phyloP scores from a whole-genome alignment of 2,888 invertebrate genomes.

The Oasisia sp. region DNA sequence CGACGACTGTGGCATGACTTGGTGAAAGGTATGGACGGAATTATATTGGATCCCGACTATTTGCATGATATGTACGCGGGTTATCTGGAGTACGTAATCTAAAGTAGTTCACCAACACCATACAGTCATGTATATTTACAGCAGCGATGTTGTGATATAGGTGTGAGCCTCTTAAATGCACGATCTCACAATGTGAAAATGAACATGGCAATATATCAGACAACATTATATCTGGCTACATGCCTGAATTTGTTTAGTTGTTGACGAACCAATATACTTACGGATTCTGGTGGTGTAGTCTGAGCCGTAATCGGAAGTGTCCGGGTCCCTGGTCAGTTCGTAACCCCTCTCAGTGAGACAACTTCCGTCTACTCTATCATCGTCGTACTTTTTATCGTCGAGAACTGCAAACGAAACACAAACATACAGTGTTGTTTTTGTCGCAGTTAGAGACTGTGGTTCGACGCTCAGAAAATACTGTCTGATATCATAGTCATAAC shows the following conservation, averaged over 20 bases:
- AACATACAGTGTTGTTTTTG: neutral
- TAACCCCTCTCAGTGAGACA: conserved; percentile 50
- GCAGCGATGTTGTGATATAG: no score
- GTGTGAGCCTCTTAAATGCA: neutral
- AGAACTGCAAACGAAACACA: conserved; percentile 46
- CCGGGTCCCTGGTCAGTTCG: conserved; percentile 44
- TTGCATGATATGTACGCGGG: neutral
- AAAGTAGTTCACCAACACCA: no score
- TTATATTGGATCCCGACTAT: neutral
- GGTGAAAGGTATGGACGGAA: neutral
- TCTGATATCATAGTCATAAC: no score
- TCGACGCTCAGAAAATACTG: neutral
- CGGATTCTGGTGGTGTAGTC: conserved; percentile 54
- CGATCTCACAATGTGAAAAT: neutral
- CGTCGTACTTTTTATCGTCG: conserved; percentile 33
- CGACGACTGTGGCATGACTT: neutral
- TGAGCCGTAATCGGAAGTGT: conserved; percentile 36
- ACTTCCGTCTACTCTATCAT: conserved; percentile 48
- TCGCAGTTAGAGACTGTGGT: neutral
- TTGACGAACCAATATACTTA: conserved; percentile 42
- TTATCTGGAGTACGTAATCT: no score
- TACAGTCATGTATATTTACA: no score
- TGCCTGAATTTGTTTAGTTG: neutral
- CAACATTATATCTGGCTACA: neutral
- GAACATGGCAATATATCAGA: neutral